A percentile compares a stretch with the other conserved stretches of the same genome.
These are phyloP conservation scores for Nyctibius grandis DNA, from an alignment of 2,797 vertebrate genomes.

Conservation along the genomic window DNA sequence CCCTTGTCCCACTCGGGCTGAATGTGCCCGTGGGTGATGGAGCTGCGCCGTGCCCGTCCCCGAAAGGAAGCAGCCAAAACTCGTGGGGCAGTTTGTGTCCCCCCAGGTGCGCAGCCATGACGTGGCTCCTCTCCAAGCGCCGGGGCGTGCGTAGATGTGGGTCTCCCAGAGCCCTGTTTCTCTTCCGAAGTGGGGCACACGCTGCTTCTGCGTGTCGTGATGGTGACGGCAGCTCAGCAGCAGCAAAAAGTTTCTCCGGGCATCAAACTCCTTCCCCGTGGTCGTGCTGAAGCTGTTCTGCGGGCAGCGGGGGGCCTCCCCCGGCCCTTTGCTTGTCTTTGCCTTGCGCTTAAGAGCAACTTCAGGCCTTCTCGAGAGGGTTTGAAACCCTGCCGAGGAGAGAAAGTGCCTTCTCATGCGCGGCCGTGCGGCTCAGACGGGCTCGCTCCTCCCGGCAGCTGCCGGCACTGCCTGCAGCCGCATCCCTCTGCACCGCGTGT, in stretches of 20 bases:
- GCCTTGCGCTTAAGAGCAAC: accelerated
- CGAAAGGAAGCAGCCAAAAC: not conserved
- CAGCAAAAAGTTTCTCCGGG: not conserved
- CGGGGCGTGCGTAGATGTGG: accelerated
- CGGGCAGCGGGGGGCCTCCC: too few relatives aligned
- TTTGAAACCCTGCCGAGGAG: not conserved
- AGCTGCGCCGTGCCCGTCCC: accelerated
- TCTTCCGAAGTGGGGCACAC: accelerated
- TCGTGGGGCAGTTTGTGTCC: not conserved
- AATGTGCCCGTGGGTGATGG: not conserved
- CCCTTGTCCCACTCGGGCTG: accelerated
- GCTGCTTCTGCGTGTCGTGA: not conserved
- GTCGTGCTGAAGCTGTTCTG: not conserved
- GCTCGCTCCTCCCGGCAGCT: not conserved
- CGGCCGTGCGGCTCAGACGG: not conserved
- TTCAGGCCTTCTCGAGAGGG: not conserved
- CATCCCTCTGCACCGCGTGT: accelerated
- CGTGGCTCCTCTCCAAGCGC: not conserved
- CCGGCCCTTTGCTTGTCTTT: not conserved
- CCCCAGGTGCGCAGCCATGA: not conserved
- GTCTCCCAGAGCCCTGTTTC: not conserved
- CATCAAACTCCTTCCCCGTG: not conserved
- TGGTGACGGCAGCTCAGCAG: accelerated
- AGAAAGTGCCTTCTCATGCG: conserved; percentile 50
- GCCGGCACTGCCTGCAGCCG: not conserved